Percentiles rank a stretch among this genome's conserved stretches.
Evolutionary conservation across 2,888 invertebrate genomes (phyloP).

Genomic region (Himalopsyche tibetana): DNA sequence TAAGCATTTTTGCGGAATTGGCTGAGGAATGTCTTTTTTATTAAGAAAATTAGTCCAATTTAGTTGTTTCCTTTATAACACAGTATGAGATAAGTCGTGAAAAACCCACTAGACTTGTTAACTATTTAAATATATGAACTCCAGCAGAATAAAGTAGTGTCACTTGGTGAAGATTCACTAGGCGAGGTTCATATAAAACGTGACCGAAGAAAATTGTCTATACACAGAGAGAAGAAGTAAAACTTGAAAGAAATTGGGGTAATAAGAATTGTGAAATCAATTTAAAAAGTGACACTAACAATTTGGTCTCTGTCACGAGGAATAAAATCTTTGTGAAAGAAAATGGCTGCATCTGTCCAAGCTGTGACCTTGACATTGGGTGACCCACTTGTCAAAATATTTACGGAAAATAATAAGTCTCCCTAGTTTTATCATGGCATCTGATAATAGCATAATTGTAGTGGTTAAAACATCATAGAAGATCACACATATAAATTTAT

Average conservation of each 20-base stretch:
- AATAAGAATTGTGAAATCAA: too few relatives aligned
- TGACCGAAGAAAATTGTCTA: too few relatives aligned
- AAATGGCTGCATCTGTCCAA: neutral
- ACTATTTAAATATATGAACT: neutral
- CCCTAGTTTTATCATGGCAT: too few relatives aligned
- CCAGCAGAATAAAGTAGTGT: neutral
- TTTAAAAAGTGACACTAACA: too few relatives aligned
- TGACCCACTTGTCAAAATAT: constrained; percentile 17
- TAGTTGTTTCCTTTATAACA: neutral
- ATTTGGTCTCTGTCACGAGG: too few relatives aligned
- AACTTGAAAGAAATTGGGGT: too few relatives aligned
- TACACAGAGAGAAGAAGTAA: too few relatives aligned
- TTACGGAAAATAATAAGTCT: neutral
- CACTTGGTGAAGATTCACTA: neutral
- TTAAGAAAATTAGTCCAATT: constrained; percentile 27
- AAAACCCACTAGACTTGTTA: neutral
- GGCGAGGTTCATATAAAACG: too few relatives aligned
- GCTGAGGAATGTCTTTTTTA: constrained; percentile 1
- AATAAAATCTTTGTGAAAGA: too few relatives aligned
- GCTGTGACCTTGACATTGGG: constrained; percentile 14
- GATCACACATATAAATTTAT: too few relatives aligned
- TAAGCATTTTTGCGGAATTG: neutral
- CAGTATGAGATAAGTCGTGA: neutral
- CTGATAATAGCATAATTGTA: too few relatives aligned
- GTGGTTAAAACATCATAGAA: too few relatives aligned